phyloP scores from a whole-genome alignment of 2,797 vertebrate species.

The Gambusia yucatana region DNA sequence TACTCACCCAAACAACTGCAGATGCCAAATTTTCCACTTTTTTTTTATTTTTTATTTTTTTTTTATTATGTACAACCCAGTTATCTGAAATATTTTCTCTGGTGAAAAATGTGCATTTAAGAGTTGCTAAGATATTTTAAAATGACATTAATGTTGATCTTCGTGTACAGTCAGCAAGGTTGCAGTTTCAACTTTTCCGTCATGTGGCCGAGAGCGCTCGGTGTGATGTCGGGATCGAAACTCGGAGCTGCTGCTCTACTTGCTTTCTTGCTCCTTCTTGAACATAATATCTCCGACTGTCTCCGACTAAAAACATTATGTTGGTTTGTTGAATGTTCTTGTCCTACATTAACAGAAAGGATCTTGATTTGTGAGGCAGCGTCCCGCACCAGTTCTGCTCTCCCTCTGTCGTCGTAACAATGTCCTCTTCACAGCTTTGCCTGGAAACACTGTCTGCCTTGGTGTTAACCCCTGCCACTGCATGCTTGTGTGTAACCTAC shows the following conservation, averaged over 20 bases:
- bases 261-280: constrained; percentile 55
- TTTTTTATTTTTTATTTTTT: not conserved
- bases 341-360: constrained; percentile 48
- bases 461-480: constrained; percentile 68
- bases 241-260: constrained; percentile 56
- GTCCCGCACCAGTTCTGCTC: constrained; percentile 64
- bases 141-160: not conserved
- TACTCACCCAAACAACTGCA: not conserved
- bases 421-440: constrained; percentile 77
- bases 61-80: not conserved
- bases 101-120: not conserved
- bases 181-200: constrained; percentile 52
- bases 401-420: constrained; percentile 67
- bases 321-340: constrained; percentile 60
- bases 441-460: constrained; percentile 64
- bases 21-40: not conserved
- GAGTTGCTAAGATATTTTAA: not conserved
- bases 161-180: constrained; percentile 30
- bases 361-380: constrained; percentile 54
- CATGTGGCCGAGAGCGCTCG: constrained; percentile 39
- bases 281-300: constrained; percentile 35
- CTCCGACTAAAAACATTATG: constrained; percentile 52
- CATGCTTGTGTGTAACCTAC: constrained; percentile 79
- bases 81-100: not conserved
- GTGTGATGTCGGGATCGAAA: constrained; percentile 44